Evolutionary conservation across 2,888 invertebrate species (phyloP), one percentile per base, ranked within the genome.

Genomic region (Drosophila pegasa): DNA sequence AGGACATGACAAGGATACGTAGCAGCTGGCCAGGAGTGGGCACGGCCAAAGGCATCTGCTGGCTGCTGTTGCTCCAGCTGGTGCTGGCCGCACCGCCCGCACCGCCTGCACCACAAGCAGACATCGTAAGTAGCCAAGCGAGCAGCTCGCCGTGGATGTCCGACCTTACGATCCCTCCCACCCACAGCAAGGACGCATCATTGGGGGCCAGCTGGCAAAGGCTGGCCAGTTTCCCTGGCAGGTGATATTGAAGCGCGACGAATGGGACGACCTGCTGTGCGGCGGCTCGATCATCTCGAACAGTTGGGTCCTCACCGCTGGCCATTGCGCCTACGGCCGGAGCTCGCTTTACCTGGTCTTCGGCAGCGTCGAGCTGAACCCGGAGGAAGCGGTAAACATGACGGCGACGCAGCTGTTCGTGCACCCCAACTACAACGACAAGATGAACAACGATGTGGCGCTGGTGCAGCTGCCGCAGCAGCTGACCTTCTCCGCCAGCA

Each of bases 211-310:
- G 3, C 57, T 73, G 5, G 92, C 91, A 0, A 16, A 51, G 0
- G 1, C 7, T 0, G 91, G 89, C 1, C 91, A 90, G 62, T 89
- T 92, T 40, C 92, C 92, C 5, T 91, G 91, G 91, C 91, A 92
- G 64, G 92, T 90, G 9, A 82, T 92, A 55, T 56, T 91, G 0
- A 91, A 90, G 57, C 78, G 81, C 8, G 81, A 89, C 61, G 77
- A 77, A 33, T 62, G 74, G 33, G 91, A 91, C 57, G 83, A 82
- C 35, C 41, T 92, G 18, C 75, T 80, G 6, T 92, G 92, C 61
- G 92, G 92, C 3, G 92, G 88, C n/a, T 91, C 91, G 0, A 86
- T 92, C 3, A 88, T 92, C 10, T 78, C 88, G 0, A 38, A 68
- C 9, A 60, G 40, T 1, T 91, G 90, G 89, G 91, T 92, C n/a